Percentiles rank a stretch among this genome's conserved stretches.
These are phyloP conservation scores for Leptinotarsa lineolata DNA, from an alignment of 1,140 invertebrate species.

Conservation along the genomic window DNA sequence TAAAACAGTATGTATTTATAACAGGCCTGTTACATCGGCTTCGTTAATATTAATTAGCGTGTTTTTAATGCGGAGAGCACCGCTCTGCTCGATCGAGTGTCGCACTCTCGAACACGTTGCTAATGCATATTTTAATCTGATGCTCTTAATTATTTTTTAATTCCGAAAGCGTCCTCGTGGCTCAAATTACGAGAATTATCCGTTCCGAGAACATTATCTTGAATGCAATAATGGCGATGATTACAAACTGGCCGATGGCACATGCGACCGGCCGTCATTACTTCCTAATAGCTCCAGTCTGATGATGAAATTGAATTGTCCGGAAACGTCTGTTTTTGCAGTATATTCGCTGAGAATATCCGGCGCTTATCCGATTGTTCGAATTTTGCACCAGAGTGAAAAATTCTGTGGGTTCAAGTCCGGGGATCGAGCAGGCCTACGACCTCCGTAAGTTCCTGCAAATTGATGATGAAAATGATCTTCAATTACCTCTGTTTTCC, in stretches of 20 bases:
- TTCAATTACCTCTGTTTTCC: no score
- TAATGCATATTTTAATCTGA: constrained; percentile 26
- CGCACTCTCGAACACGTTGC: constrained; percentile 25
- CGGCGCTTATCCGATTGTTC: no score
- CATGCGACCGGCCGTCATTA: no score
- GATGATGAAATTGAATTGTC: no score
- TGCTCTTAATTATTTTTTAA: constrained; percentile 31
- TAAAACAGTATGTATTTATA: constrained; percentile 26
- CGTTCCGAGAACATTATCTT: not conserved
- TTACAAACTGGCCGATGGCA: not conserved
- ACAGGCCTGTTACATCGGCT: constrained; percentile 25
- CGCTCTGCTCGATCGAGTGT: not conserved
- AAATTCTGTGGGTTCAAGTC: no score
- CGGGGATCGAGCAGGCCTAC: no score
- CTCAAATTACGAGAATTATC: constrained; percentile 11
- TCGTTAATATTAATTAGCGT: constrained; percentile 29
- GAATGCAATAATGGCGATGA: not conserved
- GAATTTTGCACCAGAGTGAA: no score
- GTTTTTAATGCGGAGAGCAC: constrained; percentile 7
- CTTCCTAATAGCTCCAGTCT: no score
- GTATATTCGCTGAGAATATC: no score
- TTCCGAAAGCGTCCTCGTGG: constrained; percentile 1
- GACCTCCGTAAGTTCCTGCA: no score
- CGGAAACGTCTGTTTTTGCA: no score
- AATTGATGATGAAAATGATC: no score